Percentiles rank a stretch among this genome's conserved stretches.
These are phyloP conservation scores for Berghia stephanieae DNA, from an alignment of 1,140 invertebrate species.

Conservation along the genomic window DNA sequence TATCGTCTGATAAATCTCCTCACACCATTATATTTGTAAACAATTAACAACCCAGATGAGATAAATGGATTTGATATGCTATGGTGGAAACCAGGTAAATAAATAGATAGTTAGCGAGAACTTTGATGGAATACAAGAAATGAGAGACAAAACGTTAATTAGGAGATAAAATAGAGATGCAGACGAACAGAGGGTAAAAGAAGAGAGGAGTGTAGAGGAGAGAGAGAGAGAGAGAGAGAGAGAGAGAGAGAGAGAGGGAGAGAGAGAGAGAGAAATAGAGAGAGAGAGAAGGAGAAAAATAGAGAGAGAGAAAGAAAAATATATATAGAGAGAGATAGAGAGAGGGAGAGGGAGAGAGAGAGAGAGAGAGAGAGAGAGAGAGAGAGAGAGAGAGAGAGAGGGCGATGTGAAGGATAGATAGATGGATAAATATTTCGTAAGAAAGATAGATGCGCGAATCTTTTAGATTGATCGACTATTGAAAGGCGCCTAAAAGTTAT, in stretches of 20 bases:
- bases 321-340: background rate
- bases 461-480: background rate
- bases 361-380: slow-evolving; percentile 14
- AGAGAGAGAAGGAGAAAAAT: no score
- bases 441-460: slow-evolving; percentile 12
- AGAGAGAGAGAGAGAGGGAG: slow-evolving; percentile 12
- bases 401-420: no score
- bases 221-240: slow-evolving; percentile 13
- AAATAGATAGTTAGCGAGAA: no score
- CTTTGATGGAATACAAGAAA: background rate
- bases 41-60: no score
- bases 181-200: no score
- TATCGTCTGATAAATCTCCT: no score
- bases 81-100: no score
- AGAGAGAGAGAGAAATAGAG: slow-evolving; percentile 14
- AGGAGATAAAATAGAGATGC: background rate
- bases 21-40: no score
- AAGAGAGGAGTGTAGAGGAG: no score
- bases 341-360: slow-evolving; percentile 9
- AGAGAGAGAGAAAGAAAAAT: background rate
- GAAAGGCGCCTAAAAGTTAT: no score
- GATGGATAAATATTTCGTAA: slow-evolving; percentile 11
- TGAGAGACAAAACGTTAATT: background rate
- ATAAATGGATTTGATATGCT: no score
- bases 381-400: slow-evolving; percentile 16